Evolutionary conservation across 1,140 invertebrate genomes (phyloP), one percentile per base, ranked within the genome.

Genomic region (Aphaenogaster rudis): DNA sequence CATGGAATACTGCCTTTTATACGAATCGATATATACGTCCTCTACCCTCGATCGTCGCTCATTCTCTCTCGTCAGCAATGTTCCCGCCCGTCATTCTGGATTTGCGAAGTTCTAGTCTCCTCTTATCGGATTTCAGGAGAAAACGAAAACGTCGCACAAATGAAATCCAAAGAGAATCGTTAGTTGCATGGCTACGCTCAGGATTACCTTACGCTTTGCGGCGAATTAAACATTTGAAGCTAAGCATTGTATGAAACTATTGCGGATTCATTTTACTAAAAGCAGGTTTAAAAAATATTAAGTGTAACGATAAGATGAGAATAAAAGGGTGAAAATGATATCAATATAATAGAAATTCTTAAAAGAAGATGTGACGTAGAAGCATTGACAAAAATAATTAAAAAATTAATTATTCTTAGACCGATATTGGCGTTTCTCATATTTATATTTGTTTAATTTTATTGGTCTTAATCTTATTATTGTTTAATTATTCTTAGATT

Each of bases 51-150:
- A n/a, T 39, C 7, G 17, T 54, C 45, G 6, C 7, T 80, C 13
- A 4, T 45, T 59, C 8, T 13, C 45, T 52, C 17, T 15, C n/a
- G 8, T 3, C 52, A 7, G n/a, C 42, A 15, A 67, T 6, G 42
- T 50, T 63, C 78, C 28, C 63, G 17, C 39, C n/a, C 36, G 59
- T 84, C 50, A 79, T 79, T 59, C 66, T 39, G 66, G 64, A 89
- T 89, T 89, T 88, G 57, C 50, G 8, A 59, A 72, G 63, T 87
- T 82, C n/a, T 48, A 71, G 21, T 45, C 1, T 28, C 9, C 36
- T 42, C 28, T 82, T 59, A 48, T 42, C 11, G 33, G n/a, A 15
- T 54, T 67, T 15, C 28, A 7, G 28, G 0, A 72, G 17, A 17
- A 59, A 82, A 69, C 17, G 17, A 48, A 28, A 17, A 39, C n/a